phyloP scores from a whole-genome alignment of 92 coral and sea anemone species.

The Zoanthus sansibaricus region DNA sequence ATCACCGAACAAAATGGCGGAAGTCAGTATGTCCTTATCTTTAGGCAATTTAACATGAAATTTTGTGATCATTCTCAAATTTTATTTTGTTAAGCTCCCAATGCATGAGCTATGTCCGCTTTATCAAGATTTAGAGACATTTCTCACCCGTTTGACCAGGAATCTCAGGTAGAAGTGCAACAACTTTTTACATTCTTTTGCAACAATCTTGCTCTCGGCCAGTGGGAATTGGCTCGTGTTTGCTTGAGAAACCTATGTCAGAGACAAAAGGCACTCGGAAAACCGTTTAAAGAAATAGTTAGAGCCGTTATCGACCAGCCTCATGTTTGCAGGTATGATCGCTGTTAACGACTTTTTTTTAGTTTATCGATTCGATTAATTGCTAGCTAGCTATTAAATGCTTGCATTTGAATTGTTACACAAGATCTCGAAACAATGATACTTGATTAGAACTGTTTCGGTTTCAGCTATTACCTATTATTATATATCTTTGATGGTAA shows the following conservation, averaged over 20 bases:
- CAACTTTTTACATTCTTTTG: slow-evolving; percentile 82
- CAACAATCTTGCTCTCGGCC: slow-evolving; percentile 90
- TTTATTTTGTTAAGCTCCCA: neutral
- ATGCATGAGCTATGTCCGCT: slow-evolving; percentile 13
- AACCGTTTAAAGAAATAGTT: slow-evolving; percentile 80
- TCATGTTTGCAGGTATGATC: slow-evolving; percentile 64
- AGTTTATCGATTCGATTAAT: neutral
- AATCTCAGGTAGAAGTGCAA: slow-evolving; percentile 63
- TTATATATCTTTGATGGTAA: no score
- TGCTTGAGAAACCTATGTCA: slow-evolving; percentile 72
- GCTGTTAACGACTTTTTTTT: neutral
- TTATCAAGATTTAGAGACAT: slow-evolving; percentile 41
- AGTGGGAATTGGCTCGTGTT: slow-evolving; percentile 96
- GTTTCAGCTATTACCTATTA: no score
- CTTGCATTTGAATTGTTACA: no score
- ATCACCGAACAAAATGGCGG: slow-evolving; percentile 50
- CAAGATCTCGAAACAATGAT: no score
- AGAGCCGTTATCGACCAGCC: slow-evolving; percentile 93
- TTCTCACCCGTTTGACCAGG: slow-evolving; percentile 78
- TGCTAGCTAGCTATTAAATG: no score
- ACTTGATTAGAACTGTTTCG: neutral
- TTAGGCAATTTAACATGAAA: neutral
- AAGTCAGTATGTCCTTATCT: neutral
- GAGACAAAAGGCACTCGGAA: slow-evolving; percentile 60
- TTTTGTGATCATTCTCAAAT: slow-evolving; percentile 9